Evolutionary conservation across 2,113 vertebrate species (phyloP).

Genomic region (Willisornis vidua): DNA sequence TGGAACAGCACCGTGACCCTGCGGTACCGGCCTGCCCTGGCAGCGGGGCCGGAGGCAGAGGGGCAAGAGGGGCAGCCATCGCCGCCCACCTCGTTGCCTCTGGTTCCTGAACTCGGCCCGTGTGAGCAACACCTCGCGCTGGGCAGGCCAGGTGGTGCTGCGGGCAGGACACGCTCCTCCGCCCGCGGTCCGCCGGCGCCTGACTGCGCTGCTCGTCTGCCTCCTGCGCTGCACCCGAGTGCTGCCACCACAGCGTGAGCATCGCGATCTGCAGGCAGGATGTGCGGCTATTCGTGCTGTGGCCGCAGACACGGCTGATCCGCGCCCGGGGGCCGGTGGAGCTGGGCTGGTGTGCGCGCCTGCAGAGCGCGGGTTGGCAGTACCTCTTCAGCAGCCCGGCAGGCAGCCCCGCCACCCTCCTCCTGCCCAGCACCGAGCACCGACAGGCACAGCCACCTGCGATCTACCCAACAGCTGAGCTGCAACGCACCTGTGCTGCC

Average conservation of each 20-base stretch:
- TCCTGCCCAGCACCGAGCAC: neutral
- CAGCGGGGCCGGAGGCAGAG: neutral
- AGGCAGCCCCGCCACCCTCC: neutral
- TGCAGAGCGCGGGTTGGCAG: neutral
- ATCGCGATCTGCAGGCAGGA: neutral
- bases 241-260: neutral
- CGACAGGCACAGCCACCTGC: neutral
- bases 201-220: neutral
- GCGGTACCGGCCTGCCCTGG: neutral
- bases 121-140: neutral
- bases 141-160: neutral
- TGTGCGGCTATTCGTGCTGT: neutral
- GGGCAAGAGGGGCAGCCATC: neutral
- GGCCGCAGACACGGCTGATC: neutral
- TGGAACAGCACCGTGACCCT: neutral
- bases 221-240: neutral
- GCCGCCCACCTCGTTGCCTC: neutral
- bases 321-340: neutral
- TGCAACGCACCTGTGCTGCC: neutral
- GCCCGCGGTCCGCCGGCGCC: neutral
- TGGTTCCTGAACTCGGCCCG: neutral
- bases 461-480: neutral
- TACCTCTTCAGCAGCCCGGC: neutral
- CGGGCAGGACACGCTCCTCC: neutral
- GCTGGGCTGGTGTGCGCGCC: conserved; percentile 20